Base-by-base conservation (phyloP, 2,113 vertebrate genomes). In the Erinaceus europaeus region DNA sequence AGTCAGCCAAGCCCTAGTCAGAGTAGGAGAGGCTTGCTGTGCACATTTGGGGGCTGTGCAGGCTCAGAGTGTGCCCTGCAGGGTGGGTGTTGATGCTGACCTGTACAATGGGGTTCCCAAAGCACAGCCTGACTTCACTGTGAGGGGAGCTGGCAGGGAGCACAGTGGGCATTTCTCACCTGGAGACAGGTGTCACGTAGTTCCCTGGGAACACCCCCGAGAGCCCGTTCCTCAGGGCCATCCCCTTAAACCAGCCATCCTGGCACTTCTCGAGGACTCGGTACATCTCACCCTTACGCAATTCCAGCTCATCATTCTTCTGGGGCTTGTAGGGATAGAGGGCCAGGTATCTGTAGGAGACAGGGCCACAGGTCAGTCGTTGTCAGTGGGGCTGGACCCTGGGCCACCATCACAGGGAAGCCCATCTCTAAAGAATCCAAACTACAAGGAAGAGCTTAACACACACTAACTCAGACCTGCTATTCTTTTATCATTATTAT, bases 191-290 rank as follows among this genome's bases (percentile, higher is more conserved):
- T 0, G 98, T 99, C 95, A 99, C 99, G 0, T 99, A 99, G 97
- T 99, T 99, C 73, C 99, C 99, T 0, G 99, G 99, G 93, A 99
- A 99, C 90, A 99, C 99, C 0, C 99, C 99, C 0, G 98, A 99
- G 84, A 98, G 97, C 0, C 98, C 99, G 0, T 98, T 98, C 93
- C 98, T 97, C 93, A 99, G 95, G 1, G 99, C 99, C 0, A 98
- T 98, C 34, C 99, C 99, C 96, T 99, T 99, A 97, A 99, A 99
- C 99, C 99, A 99, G 57, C 99, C 99, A 0, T 99, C 99, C 93
- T 99, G 99, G 93, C 99, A 99, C 96, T 99, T 99, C 96, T 99
- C 99, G 21, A 97, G 99, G 94, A 99, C 99, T 0, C 98, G 98
- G 95, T 99, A 99, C 98, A 99, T 99, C 97, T 99, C 99, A 0